phyloP scores from a whole-genome alignment of 2,797 vertebrate genomes.

The Peromyscus aztecus region DNA sequence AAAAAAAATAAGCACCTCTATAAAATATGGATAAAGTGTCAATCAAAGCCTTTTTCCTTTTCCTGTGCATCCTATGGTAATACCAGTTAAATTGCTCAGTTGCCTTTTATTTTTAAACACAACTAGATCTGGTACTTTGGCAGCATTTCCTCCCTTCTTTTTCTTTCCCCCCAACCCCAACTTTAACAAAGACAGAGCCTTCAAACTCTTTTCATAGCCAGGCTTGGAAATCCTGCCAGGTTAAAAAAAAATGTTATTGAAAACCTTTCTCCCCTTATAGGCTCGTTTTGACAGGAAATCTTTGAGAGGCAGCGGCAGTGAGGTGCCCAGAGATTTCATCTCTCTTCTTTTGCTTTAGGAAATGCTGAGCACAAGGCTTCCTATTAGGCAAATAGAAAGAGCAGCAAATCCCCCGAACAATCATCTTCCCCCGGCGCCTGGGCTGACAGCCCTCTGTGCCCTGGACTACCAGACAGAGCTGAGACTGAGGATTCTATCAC shows the following conservation, averaged over 20 bases:
- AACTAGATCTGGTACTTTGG: slow-evolving; percentile 86
- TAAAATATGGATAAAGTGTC: slow-evolving; percentile 86
- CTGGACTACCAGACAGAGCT: slow-evolving; percentile 95
- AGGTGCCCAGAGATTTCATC: slow-evolving; percentile 99
- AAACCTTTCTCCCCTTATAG: slow-evolving; percentile 97
- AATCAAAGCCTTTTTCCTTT: slow-evolving; percentile 77
- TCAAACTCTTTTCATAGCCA: slow-evolving; percentile 91
- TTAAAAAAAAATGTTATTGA: slow-evolving; percentile 92
- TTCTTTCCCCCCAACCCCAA: not conserved
- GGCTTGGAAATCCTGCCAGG: slow-evolving; percentile 93
- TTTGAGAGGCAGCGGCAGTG: slow-evolving; percentile 97
- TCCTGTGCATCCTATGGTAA: slow-evolving; percentile 82
- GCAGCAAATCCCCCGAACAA: slow-evolving; percentile 92
- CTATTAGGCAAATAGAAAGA: slow-evolving; percentile 98
- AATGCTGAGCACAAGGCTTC: slow-evolving; percentile 96
- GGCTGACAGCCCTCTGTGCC: slow-evolving; percentile 96
- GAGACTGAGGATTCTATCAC: slow-evolving; percentile 92
- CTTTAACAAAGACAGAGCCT: slow-evolving; percentile 89
- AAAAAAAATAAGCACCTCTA: slow-evolving; percentile 60
- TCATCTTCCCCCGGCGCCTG: slow-evolving; percentile 90
- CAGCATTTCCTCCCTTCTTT: slow-evolving; percentile 68
- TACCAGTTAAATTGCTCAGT: slow-evolving; percentile 82
- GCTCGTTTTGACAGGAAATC: slow-evolving; percentile 99
- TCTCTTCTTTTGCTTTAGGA: slow-evolving; percentile 98
- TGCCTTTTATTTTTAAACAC: slow-evolving; percentile 87